Evolutionary conservation across 2,888 invertebrate species (phyloP), one percentile per base, ranked within the genome.

Genomic region (Chloroclystis v-ata): DNA sequence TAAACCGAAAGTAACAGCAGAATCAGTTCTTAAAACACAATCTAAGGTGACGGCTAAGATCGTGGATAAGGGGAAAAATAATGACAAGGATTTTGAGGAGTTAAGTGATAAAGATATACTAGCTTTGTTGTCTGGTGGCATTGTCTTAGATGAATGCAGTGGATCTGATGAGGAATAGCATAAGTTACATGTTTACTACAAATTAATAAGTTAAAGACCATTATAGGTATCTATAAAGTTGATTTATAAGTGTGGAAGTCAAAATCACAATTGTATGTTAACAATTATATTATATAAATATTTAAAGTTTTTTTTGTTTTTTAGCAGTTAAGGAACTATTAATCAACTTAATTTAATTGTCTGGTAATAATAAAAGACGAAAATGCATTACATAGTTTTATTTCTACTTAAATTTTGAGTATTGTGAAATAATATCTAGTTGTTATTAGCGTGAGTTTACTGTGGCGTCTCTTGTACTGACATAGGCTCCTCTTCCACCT

Each of bases 401-500:
- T 28, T 42, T 20, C 9, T n/a, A 13, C 10, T 33, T 12, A 47
- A 24, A 12, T 13, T 28, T 52, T 42, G 47, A 47, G 47, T 52
- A 52, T 47, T 37, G 0, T 25, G 2, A 16, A 20, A 10, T 35
- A 35, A 16, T n/a, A 33, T 10, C 4, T 9, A 20, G 3, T 11
- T 10, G 4, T 16, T 20, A 33, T n/a, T 10, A 24, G 7, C 30
- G 38, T 48, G n/a, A 14, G 14, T 14, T 75, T 63, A 73, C 61
- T 78, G 76, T n/a, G 66, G 60, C 28, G 58, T 62, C 44, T 78
- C 76, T 2, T 69, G 56, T 24, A 63, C 65, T 35, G 74, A 77
- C 0, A 61, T 56, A 8, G 69, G 55, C 46, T 82, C 82, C 8
- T 83, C 85, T 50, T 84, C 85, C 6, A 84, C 79, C 84, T 85